A percentile compares a stretch with the other conserved stretches of the same genome.
Evolutionary conservation across 1,140 invertebrate genomes (phyloP).

Genomic region (Macrosteles quadrilineatus): DNA sequence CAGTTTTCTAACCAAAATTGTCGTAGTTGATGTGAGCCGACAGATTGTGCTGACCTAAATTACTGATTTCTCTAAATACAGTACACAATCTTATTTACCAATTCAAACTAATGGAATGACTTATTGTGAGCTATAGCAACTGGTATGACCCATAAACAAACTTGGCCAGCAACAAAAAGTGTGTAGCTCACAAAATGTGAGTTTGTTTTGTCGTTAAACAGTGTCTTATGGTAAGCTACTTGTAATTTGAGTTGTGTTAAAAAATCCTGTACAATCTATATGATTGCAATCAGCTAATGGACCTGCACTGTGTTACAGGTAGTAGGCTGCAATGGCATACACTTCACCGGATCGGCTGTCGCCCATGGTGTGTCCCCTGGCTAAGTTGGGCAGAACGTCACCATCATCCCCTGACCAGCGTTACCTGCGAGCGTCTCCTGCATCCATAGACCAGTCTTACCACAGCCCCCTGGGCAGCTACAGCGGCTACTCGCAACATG

Average conservation of each 20-base stretch:
- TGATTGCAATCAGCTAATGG: too few relatives aligned
- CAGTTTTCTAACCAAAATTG: too few relatives aligned
- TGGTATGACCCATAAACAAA: too few relatives aligned
- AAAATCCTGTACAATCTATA: too few relatives aligned
- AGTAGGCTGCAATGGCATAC: conserved; percentile 20
- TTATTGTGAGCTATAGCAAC: too few relatives aligned
- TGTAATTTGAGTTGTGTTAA: too few relatives aligned
- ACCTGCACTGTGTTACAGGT: conserved; percentile 27
- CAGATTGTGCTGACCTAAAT: too few relatives aligned
- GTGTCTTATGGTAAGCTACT: not conserved
- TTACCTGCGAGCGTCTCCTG: conserved; percentile 33
- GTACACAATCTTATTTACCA: too few relatives aligned
- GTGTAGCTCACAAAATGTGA: not conserved
- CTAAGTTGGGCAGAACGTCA: conserved; percentile 57
- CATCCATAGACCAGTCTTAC: conserved; percentile 23
- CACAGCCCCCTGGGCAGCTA: not conserved
- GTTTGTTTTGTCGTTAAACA: too few relatives aligned
- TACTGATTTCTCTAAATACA: too few relatives aligned
- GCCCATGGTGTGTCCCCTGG: conserved; percentile 58
- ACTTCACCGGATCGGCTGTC: conserved; percentile 44
- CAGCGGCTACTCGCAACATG: conserved; percentile 30
- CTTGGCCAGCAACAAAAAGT: not conserved
- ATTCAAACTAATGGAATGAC: too few relatives aligned
- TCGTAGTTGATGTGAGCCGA: too few relatives aligned
- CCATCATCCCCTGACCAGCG: conserved; percentile 50